Evolutionary conservation across 30 jellyfish, hydroid and myxozoan genomes (phyloP), one percentile per base, ranked within the genome.

Genomic region (Pelagia noctiluca): DNA sequence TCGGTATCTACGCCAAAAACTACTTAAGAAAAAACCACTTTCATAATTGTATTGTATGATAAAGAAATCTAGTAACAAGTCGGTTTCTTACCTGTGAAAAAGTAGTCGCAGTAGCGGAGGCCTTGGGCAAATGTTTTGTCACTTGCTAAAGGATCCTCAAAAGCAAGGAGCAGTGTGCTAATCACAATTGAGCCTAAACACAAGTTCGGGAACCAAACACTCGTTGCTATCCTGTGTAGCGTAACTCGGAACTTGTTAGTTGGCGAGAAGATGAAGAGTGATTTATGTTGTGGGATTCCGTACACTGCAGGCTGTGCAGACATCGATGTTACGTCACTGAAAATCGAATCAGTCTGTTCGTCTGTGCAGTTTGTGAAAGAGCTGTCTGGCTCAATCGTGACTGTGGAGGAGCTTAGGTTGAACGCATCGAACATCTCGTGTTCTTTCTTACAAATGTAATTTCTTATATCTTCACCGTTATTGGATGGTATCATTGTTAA

Each of bases 121-220:
- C 50, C 68, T 24, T 29, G 37, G 22, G 60, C 37, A 18, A 64
- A 3, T 50, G 57, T 36, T 26, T 24, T 13, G 31, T 84, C 64
- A 19, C 70, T 54, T 42, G 86, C 37, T 71, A 92, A 49, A 8
- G 98, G 98, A 61, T 70, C 89, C 31, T 80, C 95, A 29, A 92
- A 76, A 3, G 97, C 98, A 84, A 92, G 19, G 35, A 76, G 21
- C 26, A 80, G 4, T n/a, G 91, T 78, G 71, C 98, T 92, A 62
- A 80, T 69, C 4, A 92, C 36, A 2, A 85, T 86, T 2, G 95
- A 77, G 3, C 67, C 63, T 1, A 64, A 34, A 74, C 90, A 73
- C 24, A 86, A 0, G 50, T 26, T 19, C 37, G 88, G 77, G 57
- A 92, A 92, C 65, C 64, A 28, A 8, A 34, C 25, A 49, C 80